phyloP scores from a whole-genome alignment of 1,140 invertebrate genomes.

The Steinernema khuongi region DNA sequence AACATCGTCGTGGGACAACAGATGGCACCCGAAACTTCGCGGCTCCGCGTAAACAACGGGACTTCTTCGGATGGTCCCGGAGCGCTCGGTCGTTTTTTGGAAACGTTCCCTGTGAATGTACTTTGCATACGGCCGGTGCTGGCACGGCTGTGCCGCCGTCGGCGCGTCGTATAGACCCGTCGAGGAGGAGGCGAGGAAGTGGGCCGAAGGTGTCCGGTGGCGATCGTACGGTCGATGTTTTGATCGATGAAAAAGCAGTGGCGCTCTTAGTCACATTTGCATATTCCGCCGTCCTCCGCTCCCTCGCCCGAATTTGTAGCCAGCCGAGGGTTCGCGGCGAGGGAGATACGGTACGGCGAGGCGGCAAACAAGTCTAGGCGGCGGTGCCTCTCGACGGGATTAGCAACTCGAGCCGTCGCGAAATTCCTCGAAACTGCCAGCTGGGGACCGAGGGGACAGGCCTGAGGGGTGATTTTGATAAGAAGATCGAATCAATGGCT shows the following conservation, averaged over 20 bases:
- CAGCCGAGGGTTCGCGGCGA: background rate
- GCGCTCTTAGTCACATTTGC: background rate
- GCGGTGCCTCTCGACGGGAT: too few relatives aligned
- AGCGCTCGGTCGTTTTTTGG: background rate
- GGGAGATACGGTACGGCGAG: too few relatives aligned
- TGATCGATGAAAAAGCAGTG: background rate
- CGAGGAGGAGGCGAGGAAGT: background rate
- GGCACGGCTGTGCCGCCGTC: background rate
- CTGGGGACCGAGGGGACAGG: too few relatives aligned
- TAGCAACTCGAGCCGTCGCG: too few relatives aligned
- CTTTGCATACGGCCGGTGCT: background rate
- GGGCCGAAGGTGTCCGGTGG: background rate
- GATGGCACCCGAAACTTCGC: background rate
- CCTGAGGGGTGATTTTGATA: too few relatives aligned
- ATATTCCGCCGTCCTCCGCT: background rate
- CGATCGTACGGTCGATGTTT: constrained; percentile 11
- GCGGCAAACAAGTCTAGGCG: too few relatives aligned
- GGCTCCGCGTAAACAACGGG: background rate
- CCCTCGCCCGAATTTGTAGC: background rate
- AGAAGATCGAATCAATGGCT: too few relatives aligned
- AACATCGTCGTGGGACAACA: background rate
- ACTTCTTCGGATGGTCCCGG: too few relatives aligned
- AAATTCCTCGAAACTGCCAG: too few relatives aligned
- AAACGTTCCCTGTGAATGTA: background rate
- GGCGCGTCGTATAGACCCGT: background rate